Percentiles rank a stretch among this genome's conserved stretches.
phyloP scores from a whole-genome alignment of 2,113 vertebrate species.

The Polypterus bichir region DNA sequence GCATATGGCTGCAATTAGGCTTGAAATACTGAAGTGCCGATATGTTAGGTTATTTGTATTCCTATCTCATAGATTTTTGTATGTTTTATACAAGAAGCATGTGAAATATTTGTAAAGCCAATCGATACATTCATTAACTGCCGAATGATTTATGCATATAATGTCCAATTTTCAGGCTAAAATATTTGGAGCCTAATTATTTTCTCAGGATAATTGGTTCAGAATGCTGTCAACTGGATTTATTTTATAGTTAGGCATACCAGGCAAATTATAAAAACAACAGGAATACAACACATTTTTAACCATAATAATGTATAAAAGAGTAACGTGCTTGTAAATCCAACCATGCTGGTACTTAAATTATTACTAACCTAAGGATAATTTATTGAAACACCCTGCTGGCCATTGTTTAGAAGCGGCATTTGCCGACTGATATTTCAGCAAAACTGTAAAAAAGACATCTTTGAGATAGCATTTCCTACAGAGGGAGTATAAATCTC shows the following conservation, averaged over 20 bases:
- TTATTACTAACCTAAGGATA: too few relatives aligned
- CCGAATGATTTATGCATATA: slow-evolving; percentile 4
- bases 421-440: too few relatives aligned
- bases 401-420: too few relatives aligned
- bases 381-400: too few relatives aligned
- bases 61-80: slow-evolving; percentile 37
- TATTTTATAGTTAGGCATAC: not conserved
- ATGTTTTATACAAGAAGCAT: slow-evolving; percentile 35
- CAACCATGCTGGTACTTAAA: too few relatives aligned
- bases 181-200: slow-evolving; percentile 4
- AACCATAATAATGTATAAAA: too few relatives aligned
- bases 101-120: slow-evolving; percentile 26
- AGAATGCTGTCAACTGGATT: not conserved
- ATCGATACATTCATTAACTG: slow-evolving; percentile 34
- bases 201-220: slow-evolving; percentile 1
- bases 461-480: not conserved
- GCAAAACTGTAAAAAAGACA: not conserved
- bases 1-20: slow-evolving; percentile 65
- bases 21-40: slow-evolving; percentile 53
- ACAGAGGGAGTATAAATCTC: not conserved
- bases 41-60: slow-evolving; percentile 55
- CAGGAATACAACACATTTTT: too few relatives aligned
- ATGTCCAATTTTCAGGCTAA: not conserved
- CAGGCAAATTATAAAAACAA: not conserved
- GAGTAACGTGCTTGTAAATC: too few relatives aligned